phyloP scores from a whole-genome alignment of 1,140 invertebrate genomes.

The Cephus cinctus region DNA sequence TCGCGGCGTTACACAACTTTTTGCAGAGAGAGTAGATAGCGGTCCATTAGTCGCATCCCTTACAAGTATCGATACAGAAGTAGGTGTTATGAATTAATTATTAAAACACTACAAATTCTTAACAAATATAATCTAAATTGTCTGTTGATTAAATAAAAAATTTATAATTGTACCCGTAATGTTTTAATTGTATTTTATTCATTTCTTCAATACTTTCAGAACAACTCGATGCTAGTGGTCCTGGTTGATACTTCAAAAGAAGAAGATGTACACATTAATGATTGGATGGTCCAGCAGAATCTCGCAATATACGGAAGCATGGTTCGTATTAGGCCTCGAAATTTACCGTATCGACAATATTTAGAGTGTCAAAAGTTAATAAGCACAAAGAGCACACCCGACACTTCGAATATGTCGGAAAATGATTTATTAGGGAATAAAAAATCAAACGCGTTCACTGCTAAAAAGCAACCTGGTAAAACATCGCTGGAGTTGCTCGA shows the following conservation, averaged over 20 bases:
- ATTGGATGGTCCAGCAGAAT: conserved; percentile 37
- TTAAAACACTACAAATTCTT: not conserved
- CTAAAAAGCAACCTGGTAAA: too few relatives aligned
- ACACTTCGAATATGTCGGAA: conserved; percentile 3
- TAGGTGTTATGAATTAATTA: conserved; percentile 18
- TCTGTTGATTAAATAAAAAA: not conserved
- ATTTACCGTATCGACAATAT: conserved; percentile 12
- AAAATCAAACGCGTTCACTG: too few relatives aligned
- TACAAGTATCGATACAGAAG: conserved; percentile 9
- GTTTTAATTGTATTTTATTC: not conserved
- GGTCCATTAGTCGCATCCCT: conserved; percentile 28
- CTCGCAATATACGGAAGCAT: conserved; percentile 31
- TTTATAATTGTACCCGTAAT: not conserved
- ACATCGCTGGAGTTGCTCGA: too few relatives aligned
- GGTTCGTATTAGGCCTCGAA: conserved; percentile 35
- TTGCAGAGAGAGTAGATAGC: conserved; percentile 17
- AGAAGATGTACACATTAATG: conserved; percentile 33
- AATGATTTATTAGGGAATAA: not conserved
- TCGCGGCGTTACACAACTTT: conserved; percentile 15
- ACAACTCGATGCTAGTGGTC: conserved; percentile 38
- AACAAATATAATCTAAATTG: not conserved
- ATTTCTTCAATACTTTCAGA: conserved; percentile 23
- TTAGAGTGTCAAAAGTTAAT: conserved; percentile 1
- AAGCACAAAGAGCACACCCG: conserved; percentile 13
- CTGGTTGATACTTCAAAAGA: conserved; percentile 34